Percentiles rank a stretch among this genome's conserved stretches.
These are phyloP conservation scores for Phrynocephalus versicolor DNA, from an alignment of 2,113 vertebrate genomes.

Conservation along the genomic window DNA sequence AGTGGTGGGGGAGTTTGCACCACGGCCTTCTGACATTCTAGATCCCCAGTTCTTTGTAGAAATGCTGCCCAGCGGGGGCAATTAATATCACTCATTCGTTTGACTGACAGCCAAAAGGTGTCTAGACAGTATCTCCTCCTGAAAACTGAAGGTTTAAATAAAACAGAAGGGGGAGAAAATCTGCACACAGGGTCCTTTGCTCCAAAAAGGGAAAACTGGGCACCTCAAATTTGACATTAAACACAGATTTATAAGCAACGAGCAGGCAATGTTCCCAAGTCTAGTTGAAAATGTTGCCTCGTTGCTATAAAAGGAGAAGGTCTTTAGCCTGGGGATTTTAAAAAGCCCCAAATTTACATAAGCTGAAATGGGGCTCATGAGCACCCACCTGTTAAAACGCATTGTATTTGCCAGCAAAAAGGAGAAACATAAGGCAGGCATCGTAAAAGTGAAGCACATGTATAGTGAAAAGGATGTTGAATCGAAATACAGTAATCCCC, in stretches of 20 bases:
- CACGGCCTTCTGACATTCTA: conserved; percentile 58
- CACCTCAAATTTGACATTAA: conserved; percentile 1
- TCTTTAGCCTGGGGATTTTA: conserved; percentile 3
- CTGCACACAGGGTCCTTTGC: not conserved
- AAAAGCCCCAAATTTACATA: conserved; percentile 19
- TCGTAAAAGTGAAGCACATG: conserved; percentile 43
- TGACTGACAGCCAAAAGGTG: conserved; percentile 55
- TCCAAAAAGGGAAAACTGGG: not conserved
- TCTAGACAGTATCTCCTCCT: conserved; percentile 57
- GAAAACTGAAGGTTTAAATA: not conserved
- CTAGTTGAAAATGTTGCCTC: not conserved
- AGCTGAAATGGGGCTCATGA: conserved; percentile 44
- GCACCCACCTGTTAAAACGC: conserved; percentile 22
- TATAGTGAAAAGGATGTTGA: not conserved
- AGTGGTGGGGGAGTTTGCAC: conserved; percentile 27
- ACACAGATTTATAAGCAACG: conserved; percentile 25
- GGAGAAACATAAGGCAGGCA: conserved; percentile 6
- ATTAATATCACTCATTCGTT: conserved; percentile 59
- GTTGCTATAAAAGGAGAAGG: not conserved
- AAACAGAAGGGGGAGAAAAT: not conserved
- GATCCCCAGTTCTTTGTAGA: conserved; percentile 64
- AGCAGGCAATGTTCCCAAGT: conserved; percentile 10
- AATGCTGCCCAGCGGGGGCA: conserved; percentile 48
- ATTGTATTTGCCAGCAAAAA: conserved; percentile 30
- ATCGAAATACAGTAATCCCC: conserved; percentile 12